These are phyloP conservation scores for Catagonus wagneri DNA, from an alignment of 2,113 vertebrate species.

Conservation along the genomic window DNA sequence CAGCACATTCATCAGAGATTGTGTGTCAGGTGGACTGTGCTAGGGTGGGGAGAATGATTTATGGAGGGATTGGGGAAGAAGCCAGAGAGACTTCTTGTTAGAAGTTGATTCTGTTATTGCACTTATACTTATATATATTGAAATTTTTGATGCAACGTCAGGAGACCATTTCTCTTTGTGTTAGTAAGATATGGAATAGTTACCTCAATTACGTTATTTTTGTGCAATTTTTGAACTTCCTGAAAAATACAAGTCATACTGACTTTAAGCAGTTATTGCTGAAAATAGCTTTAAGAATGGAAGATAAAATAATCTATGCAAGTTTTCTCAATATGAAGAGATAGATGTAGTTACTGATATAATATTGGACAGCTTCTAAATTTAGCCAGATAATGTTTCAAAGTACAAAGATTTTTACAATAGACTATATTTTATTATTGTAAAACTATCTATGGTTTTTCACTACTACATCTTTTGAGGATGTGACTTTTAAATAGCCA, in stretches of 20 bases:
- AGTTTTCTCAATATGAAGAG: slow-evolving; percentile 23
- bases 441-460: slow-evolving; percentile 31
- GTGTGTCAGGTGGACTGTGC: not conserved
- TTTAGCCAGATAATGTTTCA: slow-evolving; percentile 46
- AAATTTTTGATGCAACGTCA: slow-evolving; percentile 64
- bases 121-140: slow-evolving; percentile 33
- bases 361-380: slow-evolving; percentile 47
- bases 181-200: not conserved
- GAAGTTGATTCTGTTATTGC: slow-evolving; percentile 22
- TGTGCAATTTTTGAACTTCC: slow-evolving; percentile 39
- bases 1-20: slow-evolving; percentile 4
- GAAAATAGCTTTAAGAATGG: slow-evolving; percentile 42
- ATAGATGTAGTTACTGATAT: slow-evolving; percentile 25
- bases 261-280: slow-evolving; percentile 31
- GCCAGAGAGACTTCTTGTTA: slow-evolving; percentile 20
- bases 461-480: not conserved
- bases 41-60: slow-evolving; percentile 40
- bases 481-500: slow-evolving; percentile 57
- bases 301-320: slow-evolving; percentile 42
- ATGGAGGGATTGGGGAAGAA: slow-evolving; percentile 9
- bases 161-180: slow-evolving; percentile 16
- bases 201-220: slow-evolving; percentile 43
- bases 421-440: slow-evolving; percentile 34
- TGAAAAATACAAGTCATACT: not conserved
- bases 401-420: slow-evolving; percentile 5